These are phyloP conservation scores for Drosophila phalerata DNA, from an alignment of 2,888 invertebrate genomes.

Conservation along the genomic window DNA sequence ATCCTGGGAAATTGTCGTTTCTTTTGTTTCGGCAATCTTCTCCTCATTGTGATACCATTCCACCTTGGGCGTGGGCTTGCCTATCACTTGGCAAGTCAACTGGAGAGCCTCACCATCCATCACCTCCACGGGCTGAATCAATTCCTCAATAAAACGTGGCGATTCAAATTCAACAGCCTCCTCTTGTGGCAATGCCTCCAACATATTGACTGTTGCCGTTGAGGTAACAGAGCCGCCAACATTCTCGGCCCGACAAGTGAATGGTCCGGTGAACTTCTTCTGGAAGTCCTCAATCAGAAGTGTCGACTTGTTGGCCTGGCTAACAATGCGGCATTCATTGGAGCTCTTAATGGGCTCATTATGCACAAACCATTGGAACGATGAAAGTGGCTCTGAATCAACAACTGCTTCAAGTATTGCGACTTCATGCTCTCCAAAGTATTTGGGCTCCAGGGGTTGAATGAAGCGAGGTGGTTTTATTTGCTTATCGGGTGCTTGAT, in stretches of 20 bases:
- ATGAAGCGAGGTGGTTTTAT: slow-evolving; percentile 91
- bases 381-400: slow-evolving; percentile 91
- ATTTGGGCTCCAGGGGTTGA: slow-evolving; percentile 90
- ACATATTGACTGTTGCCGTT: slow-evolving; percentile 90
- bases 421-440: slow-evolving; percentile 90
- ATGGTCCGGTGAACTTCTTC: slow-evolving; percentile 90
- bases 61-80: slow-evolving; percentile 92
- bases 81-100: slow-evolving; percentile 90
- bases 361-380: slow-evolving; percentile 95
- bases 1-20: slow-evolving; percentile 91
- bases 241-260: slow-evolving; percentile 96
- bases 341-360: slow-evolving; percentile 90
- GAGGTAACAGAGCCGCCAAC: slow-evolving; percentile 95
- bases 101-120: slow-evolving; percentile 96
- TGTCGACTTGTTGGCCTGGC: slow-evolving; percentile 91
- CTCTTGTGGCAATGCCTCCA: slow-evolving; percentile 87
- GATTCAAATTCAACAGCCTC: slow-evolving; percentile 88
- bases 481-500: slow-evolving; percentile 87
- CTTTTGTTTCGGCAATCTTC: slow-evolving; percentile 91
- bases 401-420: slow-evolving; percentile 92
- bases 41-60: slow-evolving; percentile 92
- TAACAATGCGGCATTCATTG: slow-evolving; percentile 90
- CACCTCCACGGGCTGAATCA: slow-evolving; percentile 89
- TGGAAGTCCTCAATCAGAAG: slow-evolving; percentile 91
- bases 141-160: slow-evolving; percentile 91